Percentiles rank a stretch among this genome's conserved stretches.
These are phyloP conservation scores for Prolemur simus DNA, from an alignment of 2,113 vertebrate species.

Conservation along the genomic window DNA sequence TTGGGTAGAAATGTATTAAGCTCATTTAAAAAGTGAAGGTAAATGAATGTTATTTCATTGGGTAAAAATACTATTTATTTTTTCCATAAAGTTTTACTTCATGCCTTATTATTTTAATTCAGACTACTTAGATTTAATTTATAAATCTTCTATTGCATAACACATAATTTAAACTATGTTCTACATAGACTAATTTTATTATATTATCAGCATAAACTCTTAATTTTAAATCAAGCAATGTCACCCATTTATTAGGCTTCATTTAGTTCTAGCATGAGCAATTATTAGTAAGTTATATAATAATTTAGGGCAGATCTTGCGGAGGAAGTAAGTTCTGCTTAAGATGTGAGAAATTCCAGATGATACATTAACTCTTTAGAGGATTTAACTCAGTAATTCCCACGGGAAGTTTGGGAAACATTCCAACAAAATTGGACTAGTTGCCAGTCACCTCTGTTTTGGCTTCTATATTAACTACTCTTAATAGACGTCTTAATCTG, in stretches of 20 bases:
- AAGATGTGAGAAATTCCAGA: not conserved
- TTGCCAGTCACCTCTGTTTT: not conserved
- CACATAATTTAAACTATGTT: not conserved
- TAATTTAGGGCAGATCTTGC: not conserved
- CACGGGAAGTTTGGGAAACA: not conserved
- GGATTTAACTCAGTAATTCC: not conserved
- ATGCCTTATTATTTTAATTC: not conserved
- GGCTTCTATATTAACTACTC: not conserved
- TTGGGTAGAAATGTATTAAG: not conserved
- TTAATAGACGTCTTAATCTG: not conserved
- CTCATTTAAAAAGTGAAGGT: not conserved
- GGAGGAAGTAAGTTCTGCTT: not conserved
- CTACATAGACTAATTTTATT: not conserved
- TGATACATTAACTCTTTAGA: not conserved
- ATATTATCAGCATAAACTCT: not conserved
- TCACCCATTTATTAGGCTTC: not conserved
- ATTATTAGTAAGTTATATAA: constrained; percentile 1
- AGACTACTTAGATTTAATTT: not conserved
- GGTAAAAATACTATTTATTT: not conserved
- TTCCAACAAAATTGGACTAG: not conserved
- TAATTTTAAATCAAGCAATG: constrained; percentile 23
- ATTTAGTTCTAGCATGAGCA: not conserved
- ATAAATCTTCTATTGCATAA: not conserved
- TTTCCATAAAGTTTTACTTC: not conserved
- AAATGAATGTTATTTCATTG: not conserved